These are phyloP conservation scores for Melanotaenia duboulayi DNA, from an alignment of 2,113 vertebrate species.

Conservation along the genomic window DNA sequence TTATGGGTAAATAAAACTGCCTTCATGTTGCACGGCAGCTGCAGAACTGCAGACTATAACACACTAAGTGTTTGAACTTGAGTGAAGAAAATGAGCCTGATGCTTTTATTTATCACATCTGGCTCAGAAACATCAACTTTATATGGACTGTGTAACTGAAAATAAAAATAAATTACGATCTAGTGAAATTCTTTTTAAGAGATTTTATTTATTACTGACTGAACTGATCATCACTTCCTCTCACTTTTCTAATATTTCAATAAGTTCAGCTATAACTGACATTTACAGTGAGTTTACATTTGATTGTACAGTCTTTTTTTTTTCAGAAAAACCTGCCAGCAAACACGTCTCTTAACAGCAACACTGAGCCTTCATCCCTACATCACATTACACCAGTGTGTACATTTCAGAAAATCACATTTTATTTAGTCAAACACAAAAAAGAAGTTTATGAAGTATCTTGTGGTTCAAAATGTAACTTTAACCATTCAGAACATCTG, in stretches of 20 bases:
- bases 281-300: not conserved
- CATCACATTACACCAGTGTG: not conserved
- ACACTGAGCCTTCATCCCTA: not conserved
- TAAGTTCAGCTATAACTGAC: not conserved
- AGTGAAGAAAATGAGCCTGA: slow-evolving; percentile 5
- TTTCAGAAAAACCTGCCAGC: not conserved
- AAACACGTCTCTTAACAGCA: not conserved
- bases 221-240: no score
- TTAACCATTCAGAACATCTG: no score
- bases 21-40: not conserved
- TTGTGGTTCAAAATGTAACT: no score
- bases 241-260: not conserved
- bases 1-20: slow-evolving; percentile 8
- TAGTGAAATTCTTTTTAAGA: not conserved
- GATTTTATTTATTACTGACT: no score
- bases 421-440: no score
- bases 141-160: not conserved
- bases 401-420: no score
- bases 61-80: not conserved
- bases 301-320: not conserved
- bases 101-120: slow-evolving; percentile 16
- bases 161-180: not conserved
- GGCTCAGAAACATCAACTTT: not conserved
- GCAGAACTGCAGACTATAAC: not conserved
- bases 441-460: no score